Base-by-base conservation (phyloP, 2,888 invertebrate species). In the Poecilobothrus nobilitatus region DNA sequence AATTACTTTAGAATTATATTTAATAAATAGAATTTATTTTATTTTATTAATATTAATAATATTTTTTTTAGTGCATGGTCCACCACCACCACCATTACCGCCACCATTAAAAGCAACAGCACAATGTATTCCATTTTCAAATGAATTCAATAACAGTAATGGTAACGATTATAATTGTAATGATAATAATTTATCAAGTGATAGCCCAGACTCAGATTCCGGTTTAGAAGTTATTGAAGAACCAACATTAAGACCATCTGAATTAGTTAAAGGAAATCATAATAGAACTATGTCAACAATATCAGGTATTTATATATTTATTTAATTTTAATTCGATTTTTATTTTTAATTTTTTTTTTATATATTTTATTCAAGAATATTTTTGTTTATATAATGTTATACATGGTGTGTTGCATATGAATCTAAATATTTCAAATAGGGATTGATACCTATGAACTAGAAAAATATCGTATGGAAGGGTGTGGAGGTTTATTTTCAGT, bases 31-130 rank as follows among this genome's bases (percentile, higher is more conserved):
- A 27, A 27, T 27, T 27, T 27, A 27, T 4, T 27, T 27, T 27
- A 27, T 27, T 27, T 27, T 27, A 27, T 27, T 27, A 27, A 27
- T n/a, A n/a, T 37, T 37, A 37, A 37, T 37, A 8, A n/a, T 66
- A 41, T 61, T 68, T 64, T 27, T 34, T 64, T 69, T 65, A 63
- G 81, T 75, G 1, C 79, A 74, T 72, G 81, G 89, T 0, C 89
- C 90, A 0, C 90, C 90, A 0, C 90, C 90, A 0, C 91, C 90
- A 0, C 90, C 90, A 0, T 87, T 90, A 20, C 88, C 89, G 0
- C 86, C 86, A 0, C 84, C 86, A 0, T 79, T 85, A 1, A 84
- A 84, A 6, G 83, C 83, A 0, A 81, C 83, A 0, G 68, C 72
- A 6, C 74, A 75, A 4, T 74, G 73, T 15, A 71, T 70, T 37